Percentiles rank a stretch among this genome's conserved stretches.
These are phyloP conservation scores for Coenobita brevimanus DNA, from an alignment of 1,140 invertebrate genomes.

Conservation along the genomic window DNA sequence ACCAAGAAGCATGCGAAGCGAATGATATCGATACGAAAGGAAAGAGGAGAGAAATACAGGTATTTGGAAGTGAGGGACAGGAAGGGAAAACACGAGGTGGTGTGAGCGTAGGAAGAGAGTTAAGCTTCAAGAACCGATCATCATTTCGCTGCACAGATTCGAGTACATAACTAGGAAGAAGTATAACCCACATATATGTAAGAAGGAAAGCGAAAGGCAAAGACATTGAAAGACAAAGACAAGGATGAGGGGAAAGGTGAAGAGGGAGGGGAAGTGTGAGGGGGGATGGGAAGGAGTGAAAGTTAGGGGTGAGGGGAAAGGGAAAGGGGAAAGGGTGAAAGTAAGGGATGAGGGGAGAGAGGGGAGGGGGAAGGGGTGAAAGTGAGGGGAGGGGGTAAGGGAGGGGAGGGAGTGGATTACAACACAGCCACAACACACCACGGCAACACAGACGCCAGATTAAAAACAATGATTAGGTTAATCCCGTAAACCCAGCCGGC, in stretches of 20 bases:
- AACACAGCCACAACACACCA: constrained; percentile 2
- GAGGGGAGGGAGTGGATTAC: not conserved
- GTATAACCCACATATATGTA: too few relatives aligned
- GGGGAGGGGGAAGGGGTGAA: not conserved
- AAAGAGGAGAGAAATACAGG: too few relatives aligned
- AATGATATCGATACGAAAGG: not conserved
- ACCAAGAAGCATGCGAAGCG: too few relatives aligned
- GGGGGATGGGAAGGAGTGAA: not conserved
- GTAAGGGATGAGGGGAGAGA: not conserved
- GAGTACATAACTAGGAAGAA: too few relatives aligned
- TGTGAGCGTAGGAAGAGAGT: too few relatives aligned
- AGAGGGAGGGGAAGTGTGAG: not conserved
- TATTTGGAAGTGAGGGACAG: not conserved
- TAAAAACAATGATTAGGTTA: constrained; percentile 32
- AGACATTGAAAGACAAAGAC: not conserved
- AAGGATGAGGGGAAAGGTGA: not conserved
- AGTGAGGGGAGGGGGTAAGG: not conserved
- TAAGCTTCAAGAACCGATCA: too few relatives aligned
- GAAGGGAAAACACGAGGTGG: not conserved
- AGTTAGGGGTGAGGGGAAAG: not conserved
- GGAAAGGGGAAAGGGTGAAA: not conserved
- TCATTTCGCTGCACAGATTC: too few relatives aligned
- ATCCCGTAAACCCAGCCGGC: constrained; percentile 21
- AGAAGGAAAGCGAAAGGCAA: not conserved
- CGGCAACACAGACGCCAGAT: constrained; percentile 16